Conservation (phyloP, 2,113 vertebrate genomes). For the Callionymus lyra region DNA sequence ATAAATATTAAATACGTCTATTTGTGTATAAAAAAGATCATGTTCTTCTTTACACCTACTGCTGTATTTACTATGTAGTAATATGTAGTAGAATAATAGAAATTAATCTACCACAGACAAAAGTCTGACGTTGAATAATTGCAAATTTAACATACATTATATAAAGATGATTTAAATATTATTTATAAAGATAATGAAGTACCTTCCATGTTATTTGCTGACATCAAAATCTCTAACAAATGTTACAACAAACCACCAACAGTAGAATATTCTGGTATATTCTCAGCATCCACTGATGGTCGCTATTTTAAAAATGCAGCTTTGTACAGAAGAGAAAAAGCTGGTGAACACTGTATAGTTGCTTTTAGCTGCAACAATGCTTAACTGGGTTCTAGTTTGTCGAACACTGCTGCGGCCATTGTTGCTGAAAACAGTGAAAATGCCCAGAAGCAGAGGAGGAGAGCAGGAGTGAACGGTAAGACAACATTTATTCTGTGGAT, state of each 20-base stretch:
- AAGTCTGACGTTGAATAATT: too few species aligned
- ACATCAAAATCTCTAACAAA: conserved; percentile 6
- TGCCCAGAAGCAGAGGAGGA: conserved; percentile 17
- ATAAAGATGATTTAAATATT: too few species aligned
- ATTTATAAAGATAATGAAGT: too few species aligned
- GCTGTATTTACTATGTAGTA: too few species aligned
- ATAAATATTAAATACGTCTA: too few species aligned
- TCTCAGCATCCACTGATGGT: conserved; percentile 10
- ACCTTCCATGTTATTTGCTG: too few species aligned
- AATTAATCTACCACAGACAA: too few species aligned
- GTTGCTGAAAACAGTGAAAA: conserved; percentile 29
- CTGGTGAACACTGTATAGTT: conserved; percentile 36
- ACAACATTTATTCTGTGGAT: background rate
- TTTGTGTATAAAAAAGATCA: too few species aligned
- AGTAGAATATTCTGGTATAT: conserved; percentile 24
- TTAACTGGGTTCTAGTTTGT: conserved; percentile 23
- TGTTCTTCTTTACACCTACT: too few species aligned
- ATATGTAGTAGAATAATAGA: too few species aligned
- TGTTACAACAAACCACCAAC: conserved; percentile 1
- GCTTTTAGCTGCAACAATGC: conserved; percentile 17
- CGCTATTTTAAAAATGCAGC: conserved; percentile 11
- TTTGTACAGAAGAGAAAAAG: conserved; percentile 13
- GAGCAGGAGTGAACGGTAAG: conserved; percentile 33
- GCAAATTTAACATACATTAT: too few species aligned
- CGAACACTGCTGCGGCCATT: conserved; percentile 27